Base-by-base conservation (phyloP, 2,113 vertebrate genomes). In the Struthio camelus region DNA sequence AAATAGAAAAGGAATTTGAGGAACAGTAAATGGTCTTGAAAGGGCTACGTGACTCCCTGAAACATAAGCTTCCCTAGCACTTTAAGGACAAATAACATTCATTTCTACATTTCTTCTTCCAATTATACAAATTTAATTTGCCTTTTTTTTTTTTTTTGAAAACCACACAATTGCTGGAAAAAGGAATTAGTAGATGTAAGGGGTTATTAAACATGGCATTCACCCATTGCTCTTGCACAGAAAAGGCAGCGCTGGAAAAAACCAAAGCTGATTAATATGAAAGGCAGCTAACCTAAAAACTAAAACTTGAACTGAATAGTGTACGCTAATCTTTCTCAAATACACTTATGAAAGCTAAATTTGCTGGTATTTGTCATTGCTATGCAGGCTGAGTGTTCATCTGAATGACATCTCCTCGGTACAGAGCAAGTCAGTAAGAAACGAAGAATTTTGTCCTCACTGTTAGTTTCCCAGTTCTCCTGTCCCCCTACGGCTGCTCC, bases 101-200 rank as follows among this genome's bases (percentile, higher is more conserved):
- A 75, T 86, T 80, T 93, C 85, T 78, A 61, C 30, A 25, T 91
- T 83, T 95, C 59, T 80, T 94, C 40, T 87, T 87, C 59, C 46
- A 91, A 48, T 79, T 86, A 80, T 20, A 90, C 12, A 85, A 91
- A 87, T 66, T 16, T 73, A 24, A 4, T 79, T 94, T 81, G 79
- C 38, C 51, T 22, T 10, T 13, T 27, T 70, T 32, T 78, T 78
- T 30, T 90, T 87, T 54, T 87, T 62, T 80, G 48, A 51, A 95
- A 94, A 95, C 97, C 88, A 97, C 97, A 98, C 95, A 98, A 98
- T 93, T 94, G 87, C 83, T 96, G 95, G 90, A 98, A 97, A 88
- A 98, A 95, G 34, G 88, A 97, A 96, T 97, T 97, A 97, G 92
- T 96, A 17, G 17, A 78, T 81, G 44, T 59, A 80, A 94, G 46